Base-by-base conservation (phyloP, 2,888 invertebrate species). In the Phortica magna region DNA sequence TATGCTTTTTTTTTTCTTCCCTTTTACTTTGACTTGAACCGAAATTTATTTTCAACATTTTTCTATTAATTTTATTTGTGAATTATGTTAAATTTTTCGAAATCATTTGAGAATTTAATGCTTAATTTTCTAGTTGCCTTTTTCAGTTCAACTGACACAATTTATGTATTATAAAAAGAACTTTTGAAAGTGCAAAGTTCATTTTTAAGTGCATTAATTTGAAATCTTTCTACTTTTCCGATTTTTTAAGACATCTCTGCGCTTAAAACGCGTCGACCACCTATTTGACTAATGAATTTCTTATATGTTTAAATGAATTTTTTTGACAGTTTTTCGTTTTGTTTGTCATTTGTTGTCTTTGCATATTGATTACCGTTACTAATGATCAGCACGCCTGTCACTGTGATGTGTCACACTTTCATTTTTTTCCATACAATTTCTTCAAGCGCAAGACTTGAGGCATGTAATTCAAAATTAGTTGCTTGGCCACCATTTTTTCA, bases 1-100 rank as follows among this genome's bases (percentile, higher is more conserved):
- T 88, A 85, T 85, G 88, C 80, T 78, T 84, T 77, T 84, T 77
- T 78, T 73, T 77, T 57, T 55, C 70, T 77, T 57, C 31, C 70
- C 43, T 31, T 19, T 48, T 53, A 19, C 39, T 65, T 65, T 31
- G 17, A 14, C 41, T 65, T 65, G 31, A 41, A 9, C n/a, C 41
- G 6, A 22, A n/a, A 65, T 41, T 42, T 41, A 12, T 41, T 41
- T 31, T 65, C 12, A 39, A n/a, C 31, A 14, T 65, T 12, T 42
- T 4, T 65, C 6, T 65, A 9, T 65, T 41, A 4, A 1, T 65
- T 22, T 14, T 53, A 53, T 12, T 53, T 53, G 53, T 53, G 53
- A 53, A 53, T 14, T 53, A 14, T 53, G 53, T 5, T 53, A n/a
- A 53, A 53, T 53, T 2, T 22, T 31, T 31, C 10, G 41, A 7